Conservation (phyloP, 2,113 vertebrate species). For the Halichoeres trimaculatus region DNA sequence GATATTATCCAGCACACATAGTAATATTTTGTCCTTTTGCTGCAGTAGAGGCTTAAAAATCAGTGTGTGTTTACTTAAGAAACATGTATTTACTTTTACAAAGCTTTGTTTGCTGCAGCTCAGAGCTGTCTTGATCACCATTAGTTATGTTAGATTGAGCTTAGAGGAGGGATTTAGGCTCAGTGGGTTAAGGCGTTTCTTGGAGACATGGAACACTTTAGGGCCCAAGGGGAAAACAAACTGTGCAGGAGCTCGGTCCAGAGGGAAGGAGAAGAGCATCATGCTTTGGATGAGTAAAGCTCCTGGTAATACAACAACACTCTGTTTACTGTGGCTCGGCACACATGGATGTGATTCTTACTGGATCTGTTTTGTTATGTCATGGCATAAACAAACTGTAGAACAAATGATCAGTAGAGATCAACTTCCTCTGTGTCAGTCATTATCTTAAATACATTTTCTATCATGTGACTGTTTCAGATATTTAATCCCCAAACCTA, state of each 20-base stretch:
- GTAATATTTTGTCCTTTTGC: too few species aligned
- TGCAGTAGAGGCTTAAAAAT: too few species aligned
- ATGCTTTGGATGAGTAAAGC: constrained; percentile 31
- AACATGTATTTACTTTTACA: constrained; percentile 29
- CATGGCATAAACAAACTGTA: not conserved
- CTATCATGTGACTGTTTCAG: not conserved
- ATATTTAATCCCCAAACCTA: too few species aligned
- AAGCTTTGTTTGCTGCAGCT: constrained; percentile 11
- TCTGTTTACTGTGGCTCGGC: constrained; percentile 11
- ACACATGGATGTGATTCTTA: constrained; percentile 48
- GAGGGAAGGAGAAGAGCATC: constrained; percentile 47
- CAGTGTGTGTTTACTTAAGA: not conserved
- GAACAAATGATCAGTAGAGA: not conserved
- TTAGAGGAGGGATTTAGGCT: constrained; percentile 67
- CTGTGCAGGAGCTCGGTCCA: constrained; percentile 32
- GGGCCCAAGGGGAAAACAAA: constrained; percentile 62
- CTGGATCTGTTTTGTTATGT: constrained; percentile 18
- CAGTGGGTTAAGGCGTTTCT: constrained; percentile 78
- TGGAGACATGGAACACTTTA: constrained; percentile 83
- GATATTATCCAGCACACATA: too few species aligned
- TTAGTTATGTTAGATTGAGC: constrained; percentile 52
- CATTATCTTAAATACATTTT: not conserved
- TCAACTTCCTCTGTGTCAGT: not conserved
- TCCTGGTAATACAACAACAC: constrained; percentile 28
- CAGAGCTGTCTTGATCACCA: constrained; percentile 44